Conservation (phyloP, 2,797 vertebrate genomes). For the Sebastes baramenuke region DNA sequence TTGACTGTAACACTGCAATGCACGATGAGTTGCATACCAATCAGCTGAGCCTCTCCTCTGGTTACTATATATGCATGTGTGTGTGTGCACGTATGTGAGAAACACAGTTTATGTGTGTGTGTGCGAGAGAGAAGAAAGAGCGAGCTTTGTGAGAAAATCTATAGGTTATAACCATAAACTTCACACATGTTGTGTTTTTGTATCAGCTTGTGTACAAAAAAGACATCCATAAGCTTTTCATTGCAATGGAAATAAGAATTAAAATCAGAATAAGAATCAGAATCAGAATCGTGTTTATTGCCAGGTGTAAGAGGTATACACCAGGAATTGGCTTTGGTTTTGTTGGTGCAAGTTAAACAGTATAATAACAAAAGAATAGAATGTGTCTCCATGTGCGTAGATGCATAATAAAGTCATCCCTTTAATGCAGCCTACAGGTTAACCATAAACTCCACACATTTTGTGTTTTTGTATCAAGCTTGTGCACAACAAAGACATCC, state of each 20-base stretch:
- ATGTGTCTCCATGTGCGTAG: too few relatives aligned
- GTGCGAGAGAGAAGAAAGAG: background rate
- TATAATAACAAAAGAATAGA: too few relatives aligned
- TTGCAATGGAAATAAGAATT: too few relatives aligned
- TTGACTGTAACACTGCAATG: constrained; percentile 58
- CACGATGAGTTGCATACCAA: constrained; percentile 67
- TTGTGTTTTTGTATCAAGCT: background rate
- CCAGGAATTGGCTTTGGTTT: too few relatives aligned
- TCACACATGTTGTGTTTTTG: background rate
- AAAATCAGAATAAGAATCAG: too few relatives aligned
- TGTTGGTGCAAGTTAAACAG: too few relatives aligned
- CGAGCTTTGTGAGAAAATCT: constrained; percentile 5
- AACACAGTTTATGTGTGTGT: background rate
- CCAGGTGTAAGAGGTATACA: too few relatives aligned
- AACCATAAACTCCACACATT: too few relatives aligned
- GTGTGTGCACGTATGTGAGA: constrained; percentile 4
- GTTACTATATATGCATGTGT: constrained; percentile 2
- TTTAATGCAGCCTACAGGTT: too few relatives aligned
- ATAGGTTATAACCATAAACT: constrained; percentile 9
- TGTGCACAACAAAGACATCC: too few relatives aligned
- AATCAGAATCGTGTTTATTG: too few relatives aligned
- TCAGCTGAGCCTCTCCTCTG: constrained; percentile 36
- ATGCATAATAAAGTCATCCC: too few relatives aligned
- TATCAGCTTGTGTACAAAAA: background rate
- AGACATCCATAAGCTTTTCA: background rate